Evolutionary conservation across 2,113 vertebrate genomes (phyloP), one percentile per base, ranked within the genome.

Genomic region (Rhinoptilus africanus): DNA sequence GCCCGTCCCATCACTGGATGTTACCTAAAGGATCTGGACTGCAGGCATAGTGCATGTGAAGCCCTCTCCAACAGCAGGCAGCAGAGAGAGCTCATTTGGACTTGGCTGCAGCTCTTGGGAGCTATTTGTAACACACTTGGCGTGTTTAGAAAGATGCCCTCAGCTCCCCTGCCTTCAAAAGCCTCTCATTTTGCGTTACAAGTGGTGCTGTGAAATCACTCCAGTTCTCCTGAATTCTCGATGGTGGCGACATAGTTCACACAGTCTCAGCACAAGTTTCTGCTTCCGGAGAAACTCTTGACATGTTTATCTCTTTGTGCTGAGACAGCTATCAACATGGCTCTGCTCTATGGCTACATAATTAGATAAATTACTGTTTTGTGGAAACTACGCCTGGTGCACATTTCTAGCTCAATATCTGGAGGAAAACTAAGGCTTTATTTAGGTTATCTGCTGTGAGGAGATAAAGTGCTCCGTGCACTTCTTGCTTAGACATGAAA

Each of bases 301-400:
- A 79, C 34, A 2, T 9, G 14, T 85, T 89, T 96, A 81, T 85
- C 39, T 74, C 47, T 74, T 59, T 39, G 62, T 82, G 84, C 80
- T 75, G 80, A 92, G 66, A 43, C 95, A 82, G 82, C 30, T 13
- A 63, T 92, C 83, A 86, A 17, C 48, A 57, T 7, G 53, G 77
- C 48, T 75, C 48, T 56, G 56, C 67, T 86, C 51, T 73, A 18
- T 0, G 1, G 62, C 72, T 79, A 39, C 24, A 0, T 41, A 77
- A 66, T 81, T 78, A 79, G 93, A 96, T 92, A 53, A 95, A 96
- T 93, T 51, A 82, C 77, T 92, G 74, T 4, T 81, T 85, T 41
- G 39, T 79, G 83, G 60, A 81, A 88, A 84, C 56, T 47, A 13
- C 0, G 2, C 66, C 69, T 78, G 69, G 63, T 2, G 2, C 72